Base-by-base conservation (phyloP, 2,888 invertebrate species). In the Neria commutata region DNA sequence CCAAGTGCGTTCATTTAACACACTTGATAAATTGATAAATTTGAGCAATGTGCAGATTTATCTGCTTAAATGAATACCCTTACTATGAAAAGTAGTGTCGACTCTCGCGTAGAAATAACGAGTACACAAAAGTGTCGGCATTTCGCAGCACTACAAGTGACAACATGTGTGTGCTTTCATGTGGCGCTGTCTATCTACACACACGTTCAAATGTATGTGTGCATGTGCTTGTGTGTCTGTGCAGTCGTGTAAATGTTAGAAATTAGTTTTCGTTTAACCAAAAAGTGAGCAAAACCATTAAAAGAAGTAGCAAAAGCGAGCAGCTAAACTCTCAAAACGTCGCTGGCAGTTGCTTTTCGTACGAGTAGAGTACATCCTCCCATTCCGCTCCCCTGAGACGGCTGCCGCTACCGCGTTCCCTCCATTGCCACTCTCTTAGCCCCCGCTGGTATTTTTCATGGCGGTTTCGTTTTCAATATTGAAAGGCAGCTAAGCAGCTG, bases 401-500 rank as follows among this genome's bases (percentile, higher is more conserved):
- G 19, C 42, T 19, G 19, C 42, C 42, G 42, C 21, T 21, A 42
- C 42, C 42, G 5, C 21, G 19, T 6, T 8, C 10, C n/a, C 10
- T 8, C 37, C 4, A 37, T 14, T 4, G 37, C n/a, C 6, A 6
- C 5, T 3, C 42, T 42, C 19, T 21, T 60, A 62, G 61, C n/a
- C n/a, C n/a, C n/a, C n/a, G n/a, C n/a, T n/a, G n/a, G n/a, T n/a
- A n/a, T n/a, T n/a, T n/a, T n/a, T n/a, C n/a, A n/a, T n/a, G n/a
- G n/a, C n/a, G n/a, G n/a, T n/a, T 61, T 62, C 65, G 63, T 63
- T 66, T 61, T n/a, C n/a, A 58, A 64, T 61, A 66, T 63, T 63
- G 61, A 66, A 64, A 66, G 64, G 63, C 58, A 63, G 63, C 63
- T 66, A 61, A 65, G 63, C 65, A 63, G 63, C 61, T 63, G 63